phyloP scores from a whole-genome alignment of 1,140 invertebrate genomes.

The Trypoxylus dichotomus region DNA sequence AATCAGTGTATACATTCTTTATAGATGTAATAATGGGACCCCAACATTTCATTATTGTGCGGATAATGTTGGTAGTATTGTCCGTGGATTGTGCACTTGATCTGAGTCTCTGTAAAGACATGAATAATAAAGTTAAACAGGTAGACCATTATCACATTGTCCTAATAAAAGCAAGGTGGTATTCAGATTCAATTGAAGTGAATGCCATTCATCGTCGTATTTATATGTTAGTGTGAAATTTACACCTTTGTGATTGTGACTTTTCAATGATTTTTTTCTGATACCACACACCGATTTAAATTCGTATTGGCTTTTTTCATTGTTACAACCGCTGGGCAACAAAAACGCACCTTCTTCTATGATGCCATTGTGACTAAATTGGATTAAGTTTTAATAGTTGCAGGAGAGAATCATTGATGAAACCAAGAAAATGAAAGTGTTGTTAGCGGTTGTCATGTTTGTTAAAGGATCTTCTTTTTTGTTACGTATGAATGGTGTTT shows the following conservation, averaged over 20 bases:
- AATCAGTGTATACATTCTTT: slow-evolving; percentile 49
- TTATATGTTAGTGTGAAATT: slow-evolving; percentile 43
- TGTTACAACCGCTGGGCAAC: not conserved
- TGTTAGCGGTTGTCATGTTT: not conserved
- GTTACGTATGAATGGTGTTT: not conserved
- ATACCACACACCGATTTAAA: not conserved
- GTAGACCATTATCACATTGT: slow-evolving; percentile 49
- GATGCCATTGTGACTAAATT: slow-evolving; percentile 1
- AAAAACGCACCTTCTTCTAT: not conserved
- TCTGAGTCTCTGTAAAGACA: slow-evolving; percentile 44
- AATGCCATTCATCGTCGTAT: slow-evolving; percentile 38
- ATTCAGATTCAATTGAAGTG: slow-evolving; percentile 44
- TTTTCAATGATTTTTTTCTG: slow-evolving; percentile 32
- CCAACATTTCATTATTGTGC: slow-evolving; percentile 49
- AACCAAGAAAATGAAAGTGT: not conserved
- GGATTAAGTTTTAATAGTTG: not conserved
- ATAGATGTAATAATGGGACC: slow-evolving; percentile 46
- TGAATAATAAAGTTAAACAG: slow-evolving; percentile 51
- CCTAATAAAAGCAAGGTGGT: slow-evolving; percentile 45
- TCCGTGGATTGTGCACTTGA: slow-evolving; percentile 50
- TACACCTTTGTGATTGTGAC: slow-evolving; percentile 35
- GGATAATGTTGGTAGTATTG: slow-evolving; percentile 48
- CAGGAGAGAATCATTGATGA: not conserved
- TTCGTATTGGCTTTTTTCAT: slow-evolving; percentile 10
- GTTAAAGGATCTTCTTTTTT: not conserved